These are phyloP conservation scores for Eupsilia transversa DNA, from an alignment of 2,888 invertebrate genomes.

Conservation along the genomic window DNA sequence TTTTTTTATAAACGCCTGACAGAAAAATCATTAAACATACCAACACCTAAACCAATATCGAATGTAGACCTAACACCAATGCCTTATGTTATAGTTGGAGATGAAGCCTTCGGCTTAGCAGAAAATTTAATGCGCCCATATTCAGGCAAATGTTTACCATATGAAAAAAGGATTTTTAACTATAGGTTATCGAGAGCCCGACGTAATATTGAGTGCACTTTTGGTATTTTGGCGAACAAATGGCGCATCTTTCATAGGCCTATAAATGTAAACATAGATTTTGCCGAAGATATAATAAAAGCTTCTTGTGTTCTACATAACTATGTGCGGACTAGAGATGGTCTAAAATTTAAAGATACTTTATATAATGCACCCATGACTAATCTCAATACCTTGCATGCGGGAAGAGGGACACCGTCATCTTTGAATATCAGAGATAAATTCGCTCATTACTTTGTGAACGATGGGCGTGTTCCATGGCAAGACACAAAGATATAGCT, in stretches of 20 bases:
- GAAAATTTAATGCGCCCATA: constrained; percentile 68
- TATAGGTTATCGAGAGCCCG: constrained; percentile 69
- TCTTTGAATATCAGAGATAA: constrained; percentile 64
- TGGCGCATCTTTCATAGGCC: constrained; percentile 66
- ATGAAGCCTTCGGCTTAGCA: constrained; percentile 68
- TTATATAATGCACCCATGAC: constrained; percentile 42
- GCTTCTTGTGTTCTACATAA: constrained; percentile 63
- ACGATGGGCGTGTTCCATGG: constrained; percentile 62
- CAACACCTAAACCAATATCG: constrained; percentile 60
- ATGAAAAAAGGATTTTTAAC: constrained; percentile 67
- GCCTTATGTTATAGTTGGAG: constrained; percentile 66
- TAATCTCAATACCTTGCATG: constrained; percentile 62
- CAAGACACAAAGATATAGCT: constrained; percentile 65
- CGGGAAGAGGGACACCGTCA: constrained; percentile 61
- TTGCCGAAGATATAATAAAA: constrained; percentile 65
- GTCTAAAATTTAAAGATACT: constrained; percentile 61
- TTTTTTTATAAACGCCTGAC: constrained; percentile 59
- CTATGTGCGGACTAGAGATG: constrained; percentile 65
- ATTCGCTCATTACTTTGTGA: constrained; percentile 65
- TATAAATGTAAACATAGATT: constrained; percentile 60
- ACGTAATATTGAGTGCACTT: constrained; percentile 63
- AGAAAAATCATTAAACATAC: constrained; percentile 60
- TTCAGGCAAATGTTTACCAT: constrained; percentile 59
- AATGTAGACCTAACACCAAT: constrained; percentile 50
- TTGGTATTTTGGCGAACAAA: constrained; percentile 64